Evolutionary conservation across 2,113 vertebrate genomes (phyloP).

Genomic region (Megalops atlanticus): DNA sequence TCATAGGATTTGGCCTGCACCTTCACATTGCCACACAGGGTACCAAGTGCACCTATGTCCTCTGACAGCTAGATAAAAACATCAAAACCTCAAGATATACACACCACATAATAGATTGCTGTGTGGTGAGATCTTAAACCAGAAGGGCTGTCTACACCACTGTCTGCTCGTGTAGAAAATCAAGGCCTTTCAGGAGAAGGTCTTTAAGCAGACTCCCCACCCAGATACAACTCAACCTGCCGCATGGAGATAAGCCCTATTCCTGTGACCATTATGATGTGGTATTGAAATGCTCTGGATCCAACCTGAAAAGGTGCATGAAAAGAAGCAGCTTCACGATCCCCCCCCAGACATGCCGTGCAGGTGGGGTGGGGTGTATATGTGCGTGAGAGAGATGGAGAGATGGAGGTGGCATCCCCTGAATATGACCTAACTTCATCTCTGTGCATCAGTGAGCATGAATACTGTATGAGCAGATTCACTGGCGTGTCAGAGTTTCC

Average conservation of each 20-base stretch:
- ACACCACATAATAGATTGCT: no score
- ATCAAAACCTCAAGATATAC: no score
- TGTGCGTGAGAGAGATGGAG: not conserved
- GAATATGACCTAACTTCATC: slow-evolving; percentile 38
- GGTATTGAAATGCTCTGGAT: not conserved
- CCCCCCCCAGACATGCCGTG: not conserved
- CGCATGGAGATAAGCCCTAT: not conserved
- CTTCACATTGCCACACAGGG: no score
- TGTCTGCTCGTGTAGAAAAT: not conserved
- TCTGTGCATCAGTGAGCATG: slow-evolving; percentile 42
- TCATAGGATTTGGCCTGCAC: no score
- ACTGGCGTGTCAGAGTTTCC: slow-evolving; percentile 35
- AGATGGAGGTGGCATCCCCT: not conserved
- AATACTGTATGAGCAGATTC: slow-evolving; percentile 43
- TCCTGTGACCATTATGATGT: not conserved
- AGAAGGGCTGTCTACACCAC: not conserved
- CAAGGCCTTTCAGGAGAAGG: not conserved
- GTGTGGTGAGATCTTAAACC: not conserved
- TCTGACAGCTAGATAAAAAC: no score
- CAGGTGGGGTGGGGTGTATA: not conserved
- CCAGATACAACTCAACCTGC: not conserved
- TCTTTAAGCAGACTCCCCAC: not conserved
- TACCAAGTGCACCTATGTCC: no score
- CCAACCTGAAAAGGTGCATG: not conserved
- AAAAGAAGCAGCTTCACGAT: no score